Conservation (phyloP, 2,797 vertebrate genomes). For the Lepilemur septentrionalis region DNA sequence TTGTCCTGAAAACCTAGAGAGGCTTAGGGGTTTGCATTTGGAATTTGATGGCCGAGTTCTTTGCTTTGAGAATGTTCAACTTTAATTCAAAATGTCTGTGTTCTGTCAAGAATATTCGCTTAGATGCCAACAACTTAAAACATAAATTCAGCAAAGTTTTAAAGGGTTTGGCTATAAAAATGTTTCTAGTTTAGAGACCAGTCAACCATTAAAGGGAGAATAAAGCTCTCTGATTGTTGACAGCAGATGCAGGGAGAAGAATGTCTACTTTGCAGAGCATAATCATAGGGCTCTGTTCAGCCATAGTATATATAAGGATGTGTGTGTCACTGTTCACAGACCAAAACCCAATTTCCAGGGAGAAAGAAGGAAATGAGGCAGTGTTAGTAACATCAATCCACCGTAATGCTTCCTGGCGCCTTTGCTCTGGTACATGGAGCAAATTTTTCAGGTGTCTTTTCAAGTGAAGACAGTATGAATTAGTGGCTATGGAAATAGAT, state of each 20-base stretch:
- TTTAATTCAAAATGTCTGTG: slow-evolving; percentile 21
- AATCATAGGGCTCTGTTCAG: not conserved
- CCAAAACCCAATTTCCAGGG: not conserved
- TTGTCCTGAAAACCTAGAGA: not conserved
- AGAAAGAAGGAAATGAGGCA: not conserved
- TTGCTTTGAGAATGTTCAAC: not conserved
- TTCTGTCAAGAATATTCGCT: not conserved
- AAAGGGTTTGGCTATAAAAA: not conserved
- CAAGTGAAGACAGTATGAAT: not conserved
- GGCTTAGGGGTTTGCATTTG: not conserved
- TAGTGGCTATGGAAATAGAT: not conserved
- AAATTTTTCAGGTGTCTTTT: not conserved
- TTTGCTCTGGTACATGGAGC: accelerated
- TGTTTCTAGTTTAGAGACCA: not conserved
- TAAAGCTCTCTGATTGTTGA: not conserved
- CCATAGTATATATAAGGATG: accelerated
- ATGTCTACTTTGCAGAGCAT: no score
- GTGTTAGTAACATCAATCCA: not conserved
- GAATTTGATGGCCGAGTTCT: not conserved
- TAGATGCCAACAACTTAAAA: not conserved
- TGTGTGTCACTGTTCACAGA: accelerated
- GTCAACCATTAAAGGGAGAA: not conserved
- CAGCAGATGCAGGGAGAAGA: not conserved
- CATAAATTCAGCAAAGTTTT: not conserved
- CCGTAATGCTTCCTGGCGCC: not conserved